Base-by-base conservation (phyloP, 2,113 vertebrate genomes). In the Formicarius rufipectus region DNA sequence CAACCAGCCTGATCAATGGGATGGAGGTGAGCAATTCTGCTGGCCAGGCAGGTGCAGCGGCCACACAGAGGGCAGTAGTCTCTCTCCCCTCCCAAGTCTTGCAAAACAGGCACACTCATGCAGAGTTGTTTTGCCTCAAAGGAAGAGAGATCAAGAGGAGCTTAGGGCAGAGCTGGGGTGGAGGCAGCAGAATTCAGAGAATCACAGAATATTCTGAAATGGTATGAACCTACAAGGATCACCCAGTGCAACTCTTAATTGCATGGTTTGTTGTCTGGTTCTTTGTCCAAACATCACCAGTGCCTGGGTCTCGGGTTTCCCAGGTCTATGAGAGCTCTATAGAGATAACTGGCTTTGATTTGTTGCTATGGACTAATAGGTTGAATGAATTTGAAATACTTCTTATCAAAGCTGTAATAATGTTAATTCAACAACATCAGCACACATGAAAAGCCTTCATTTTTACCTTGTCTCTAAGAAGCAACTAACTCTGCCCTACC, bases 11-110 rank as follows among this genome's bases (percentile, higher is more conserved):
- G 27, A 44, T 60, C n/a, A 10, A 4, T 2, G 14, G 62, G 25
- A n/a, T 0, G 0, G 42, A 50, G 33, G 22, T 4, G 47, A 72
- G 52, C 23, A 8, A 13, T 10, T 12, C 40, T 64, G 74, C 35
- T 27, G 16, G 40, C 6, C n/a, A 62, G 27, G 33, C 39, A 72
- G 71, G 25, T 13, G 6, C 47, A 82, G 78, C 50, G 27, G 25
- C 39, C 6, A 9, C 15, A 25, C 10, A 45, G 33, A 20, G 23
- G 31, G 12, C 66, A 52, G 47, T 0, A 1, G 23, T 19, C 28
- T 30, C n/a, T 40, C 35, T 75, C 39, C 73, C 0, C 4, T 50
- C 44, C 62, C 12, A 0, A 0, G n/a, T 20, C 39, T 8, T 35
- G 19, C 39, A 59, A 50, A 77, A 63, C 30, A 11, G 4, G 33